These are phyloP conservation scores for Charaxes varanes DNA, from an alignment of 1,140 invertebrate species.

Conservation along the genomic window DNA sequence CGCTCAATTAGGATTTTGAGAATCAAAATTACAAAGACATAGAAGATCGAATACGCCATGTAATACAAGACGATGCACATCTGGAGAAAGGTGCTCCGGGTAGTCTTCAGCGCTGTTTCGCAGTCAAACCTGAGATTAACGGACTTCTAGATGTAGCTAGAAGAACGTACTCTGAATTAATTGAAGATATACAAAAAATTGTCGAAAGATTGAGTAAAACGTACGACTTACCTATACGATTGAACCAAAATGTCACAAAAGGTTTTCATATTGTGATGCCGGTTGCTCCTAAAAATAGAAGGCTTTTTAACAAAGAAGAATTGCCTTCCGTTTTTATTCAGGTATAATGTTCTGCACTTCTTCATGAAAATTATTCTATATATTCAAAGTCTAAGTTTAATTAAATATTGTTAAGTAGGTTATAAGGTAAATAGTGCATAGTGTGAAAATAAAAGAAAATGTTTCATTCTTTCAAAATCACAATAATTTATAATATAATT, in stretches of 20 bases:
- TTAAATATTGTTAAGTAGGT: too few relatives aligned
- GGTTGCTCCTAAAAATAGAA: conserved; percentile 54
- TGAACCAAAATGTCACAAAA: conserved; percentile 79
- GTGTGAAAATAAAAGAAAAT: too few relatives aligned
- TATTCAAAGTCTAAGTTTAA: too few relatives aligned
- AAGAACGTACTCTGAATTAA: conserved; percentile 84
- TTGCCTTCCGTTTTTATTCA: conserved; percentile 81
- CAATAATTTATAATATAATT: too few relatives aligned
- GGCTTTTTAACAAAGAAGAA: conserved; percentile 71
- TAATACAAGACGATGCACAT: conserved; percentile 84
- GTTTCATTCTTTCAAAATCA: too few relatives aligned
- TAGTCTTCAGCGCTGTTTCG: conserved; percentile 87
- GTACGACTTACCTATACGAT: conserved; percentile 78
- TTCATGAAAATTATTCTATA: too few relatives aligned
- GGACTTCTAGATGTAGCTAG: conserved; percentile 86
- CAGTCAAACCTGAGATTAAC: conserved; percentile 84
- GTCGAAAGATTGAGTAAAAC: conserved; percentile 79
- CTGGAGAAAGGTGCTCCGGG: conserved; percentile 80
- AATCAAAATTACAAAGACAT: conserved; percentile 74
- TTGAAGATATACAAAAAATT: conserved; percentile 83
- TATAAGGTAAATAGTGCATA: too few relatives aligned
- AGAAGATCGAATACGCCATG: conserved; percentile 76
- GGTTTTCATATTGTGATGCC: conserved; percentile 86
- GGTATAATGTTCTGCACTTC: too few relatives aligned
- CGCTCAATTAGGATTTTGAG: conserved; percentile 59